Evolutionary conservation across 1,140 invertebrate genomes (phyloP).

Genomic region (Nephila pilipes): DNA sequence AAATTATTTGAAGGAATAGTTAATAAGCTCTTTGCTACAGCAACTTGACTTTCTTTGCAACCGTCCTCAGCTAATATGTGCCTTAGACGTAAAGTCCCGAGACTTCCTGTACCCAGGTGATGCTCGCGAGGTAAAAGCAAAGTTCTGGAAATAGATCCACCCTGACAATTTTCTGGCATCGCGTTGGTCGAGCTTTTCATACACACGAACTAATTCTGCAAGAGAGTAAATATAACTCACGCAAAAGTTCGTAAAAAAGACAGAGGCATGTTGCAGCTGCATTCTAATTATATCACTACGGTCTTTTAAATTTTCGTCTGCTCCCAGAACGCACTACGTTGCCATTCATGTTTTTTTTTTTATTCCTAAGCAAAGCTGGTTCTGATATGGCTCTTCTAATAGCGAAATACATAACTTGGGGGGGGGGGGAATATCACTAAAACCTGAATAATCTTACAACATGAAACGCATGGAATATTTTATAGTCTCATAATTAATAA

Average conservation of each 20-base stretch:
- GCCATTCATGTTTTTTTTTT: neutral
- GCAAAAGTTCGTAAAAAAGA: slow-evolving; percentile 35
- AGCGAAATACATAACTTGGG: too few species aligned
- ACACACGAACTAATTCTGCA: slow-evolving; percentile 44
- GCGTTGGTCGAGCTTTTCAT: slow-evolving; percentile 62
- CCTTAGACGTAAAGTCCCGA: slow-evolving; percentile 82
- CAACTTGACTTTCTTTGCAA: slow-evolving; percentile 90
- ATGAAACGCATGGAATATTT: too few species aligned
- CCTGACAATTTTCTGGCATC: slow-evolving; percentile 64
- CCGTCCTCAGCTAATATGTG: slow-evolving; percentile 90
- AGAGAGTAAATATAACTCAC: slow-evolving; percentile 66
- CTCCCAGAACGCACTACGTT: neutral
- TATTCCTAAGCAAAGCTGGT: neutral
- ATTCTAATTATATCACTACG: slow-evolving; percentile 59
- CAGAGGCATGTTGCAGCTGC: slow-evolving; percentile 26
- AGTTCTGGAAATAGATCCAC: slow-evolving; percentile 66
- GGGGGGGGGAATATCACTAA: too few species aligned
- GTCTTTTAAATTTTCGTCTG: slow-evolving; percentile 43
- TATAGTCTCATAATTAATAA: too few species aligned
- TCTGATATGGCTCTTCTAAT: neutral
- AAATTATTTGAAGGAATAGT: slow-evolving; percentile 85
- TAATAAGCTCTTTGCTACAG: slow-evolving; percentile 88
- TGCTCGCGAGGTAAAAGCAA: slow-evolving; percentile 63
- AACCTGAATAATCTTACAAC: too few species aligned
- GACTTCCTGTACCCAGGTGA: neutral